phyloP scores from a whole-genome alignment of 1,140 invertebrate species.

The Apolygus lucorum region DNA sequence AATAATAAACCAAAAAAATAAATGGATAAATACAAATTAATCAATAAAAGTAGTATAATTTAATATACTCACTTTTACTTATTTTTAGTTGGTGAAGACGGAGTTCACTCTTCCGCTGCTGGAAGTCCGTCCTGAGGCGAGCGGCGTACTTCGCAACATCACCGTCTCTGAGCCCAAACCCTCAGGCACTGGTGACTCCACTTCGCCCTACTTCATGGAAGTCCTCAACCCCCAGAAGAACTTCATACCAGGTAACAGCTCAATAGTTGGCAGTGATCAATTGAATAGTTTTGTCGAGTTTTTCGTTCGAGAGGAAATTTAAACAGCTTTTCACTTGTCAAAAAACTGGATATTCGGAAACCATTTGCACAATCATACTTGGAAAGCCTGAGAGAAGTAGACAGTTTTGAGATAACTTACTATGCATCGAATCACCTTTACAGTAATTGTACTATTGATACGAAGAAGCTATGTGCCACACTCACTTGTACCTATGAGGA shows the following conservation, averaged over 20 bases:
- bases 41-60: constrained; percentile 2
- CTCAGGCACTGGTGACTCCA: constrained; percentile 46
- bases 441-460: too few species aligned
- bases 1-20: too few species aligned
- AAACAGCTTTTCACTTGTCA: too few species aligned
- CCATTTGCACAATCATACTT: too few species aligned
- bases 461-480: too few species aligned
- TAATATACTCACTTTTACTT: neutral
- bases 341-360: too few species aligned
- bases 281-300: neutral
- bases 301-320: neutral
- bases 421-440: too few species aligned
- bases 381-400: too few species aligned
- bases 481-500: too few species aligned
- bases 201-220: constrained; percentile 59
- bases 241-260: constrained; percentile 39
- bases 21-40: too few species aligned
- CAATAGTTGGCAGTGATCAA: neutral
- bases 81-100: constrained; percentile 48
- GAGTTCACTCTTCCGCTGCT: constrained; percentile 55
- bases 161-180: constrained; percentile 47
- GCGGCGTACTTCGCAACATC: constrained; percentile 48
- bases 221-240: constrained; percentile 53
- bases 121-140: constrained; percentile 52
- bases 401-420: too few species aligned